Evolutionary conservation across 2,797 vertebrate species (phyloP), one percentile per base, ranked within the genome.

Genomic region (Acropternis orthonyx): DNA sequence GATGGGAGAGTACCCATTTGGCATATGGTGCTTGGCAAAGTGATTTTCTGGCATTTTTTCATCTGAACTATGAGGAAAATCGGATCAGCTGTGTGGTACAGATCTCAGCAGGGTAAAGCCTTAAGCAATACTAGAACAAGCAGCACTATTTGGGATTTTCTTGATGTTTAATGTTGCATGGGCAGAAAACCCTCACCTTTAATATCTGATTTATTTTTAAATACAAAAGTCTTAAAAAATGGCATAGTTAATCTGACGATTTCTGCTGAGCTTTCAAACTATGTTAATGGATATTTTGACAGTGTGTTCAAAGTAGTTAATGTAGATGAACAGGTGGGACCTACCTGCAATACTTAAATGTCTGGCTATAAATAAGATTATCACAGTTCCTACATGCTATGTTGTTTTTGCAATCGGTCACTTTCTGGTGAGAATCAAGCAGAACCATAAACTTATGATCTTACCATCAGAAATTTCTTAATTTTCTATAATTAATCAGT

Each of bases 11-110:
- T 73, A 36, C 48, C 74, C 48, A 43, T 94, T 87, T 91, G 78
- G 74, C 74, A 43, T 91, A 91, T 87, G 91, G 54, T 76, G 36
- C 36, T 85, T 69, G 85, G 74, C 74, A 89, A 91, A 91, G 52
- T 77, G 12, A 62, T 12, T 87, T 91, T 44, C 61, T 93, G 91
- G 82, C 46, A 73, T 62, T 87, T 87, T 87, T 84, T 77, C 82
- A 65, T 49, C 37, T 44, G 37, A 84, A 81, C 39, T 86, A 69
- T 24, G 26, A 84, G 24, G 59, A 74, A 73, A 87, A 91, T 89
- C 61, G 69, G 56, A 87, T 51, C 59, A 80, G 14, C 32, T 52
- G 32, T n/a, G 46, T 69, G 81, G 26, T 52, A 48, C 28, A 56
- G 61, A 86, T 56, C 73, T 76, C 65, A 89, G 77, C 65, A 73